Evolutionary conservation across 2,888 invertebrate species (phyloP), one percentile per base, ranked within the genome.

Genomic region (Pomacea canaliculata): DNA sequence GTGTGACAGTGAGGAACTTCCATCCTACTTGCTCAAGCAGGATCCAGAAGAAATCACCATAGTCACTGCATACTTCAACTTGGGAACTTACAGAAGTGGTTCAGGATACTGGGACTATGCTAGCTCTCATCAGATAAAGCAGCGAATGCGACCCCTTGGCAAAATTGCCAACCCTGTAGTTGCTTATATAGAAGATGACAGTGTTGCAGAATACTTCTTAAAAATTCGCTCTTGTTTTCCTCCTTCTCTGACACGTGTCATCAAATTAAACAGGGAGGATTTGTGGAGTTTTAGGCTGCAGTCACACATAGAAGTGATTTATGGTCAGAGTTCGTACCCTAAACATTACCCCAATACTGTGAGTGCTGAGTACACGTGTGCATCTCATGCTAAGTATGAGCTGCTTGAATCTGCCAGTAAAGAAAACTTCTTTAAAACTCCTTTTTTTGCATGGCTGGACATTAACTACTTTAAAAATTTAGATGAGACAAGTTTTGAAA

Each of bases 371-470:
- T 82, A 81, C 62, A 70, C 81, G 48, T 80, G 82, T 76, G 80
- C 79, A 18, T 81, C 77, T 66, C 80, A 81, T 78, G 81, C 83
- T 9, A 83, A 83, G 51, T 83, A 82, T 69, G 83, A 82, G 70
- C 76, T 82, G 10, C 65, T 83, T 59, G 72, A 77, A 59, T 62
- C 18, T 23, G 76, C 80, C 5, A 62, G 71, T 4, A 62, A 76
- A 10, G 65, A 60, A 16, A 79, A 83, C 69, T 76, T 56, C 37
- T 83, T 78, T 49, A 71, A 78, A 37, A 82, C 80, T 13, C 77
- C 79, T 27, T 81, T 77, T 59, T 82, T 82, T 73, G 81, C 83
- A 8, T 83, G 83, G 83, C 37, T 83, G 8, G 83, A 83, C 71
- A 73, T 79, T 0, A 77, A 79, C 37, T 76, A 77, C n/a, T 82